Percentiles rank a stretch among this genome's conserved stretches.
Conservation (phyloP, 2,888 invertebrate genomes). For the Craniophora ligustri region DNA sequence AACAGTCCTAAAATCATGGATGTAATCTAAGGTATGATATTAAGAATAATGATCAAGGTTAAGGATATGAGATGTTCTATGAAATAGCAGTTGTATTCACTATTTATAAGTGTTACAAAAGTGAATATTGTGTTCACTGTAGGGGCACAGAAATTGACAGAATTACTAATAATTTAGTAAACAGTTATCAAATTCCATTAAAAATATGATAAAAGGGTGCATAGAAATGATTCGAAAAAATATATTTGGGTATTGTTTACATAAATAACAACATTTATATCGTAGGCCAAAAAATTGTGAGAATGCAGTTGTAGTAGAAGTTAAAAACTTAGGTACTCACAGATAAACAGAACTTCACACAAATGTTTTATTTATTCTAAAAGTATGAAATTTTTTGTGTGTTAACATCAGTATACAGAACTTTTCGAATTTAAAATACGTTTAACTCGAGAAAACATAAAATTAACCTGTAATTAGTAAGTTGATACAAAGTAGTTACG, state of each 20-base stretch:
- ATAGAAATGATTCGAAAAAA: too few relatives aligned
- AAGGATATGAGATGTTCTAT: too few relatives aligned
- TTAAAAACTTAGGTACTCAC: too few relatives aligned
- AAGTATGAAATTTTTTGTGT: background rate
- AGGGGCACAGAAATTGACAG: background rate
- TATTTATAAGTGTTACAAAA: background rate
- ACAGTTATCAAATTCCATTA: too few relatives aligned
- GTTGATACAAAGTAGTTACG: slow-evolving; percentile 23
- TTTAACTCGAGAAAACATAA: slow-evolving; percentile 7
- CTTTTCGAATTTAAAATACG: background rate
- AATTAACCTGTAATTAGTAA: slow-evolving; percentile 33
- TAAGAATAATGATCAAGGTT: too few relatives aligned
- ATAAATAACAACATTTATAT: background rate
- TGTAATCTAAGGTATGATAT: too few relatives aligned
- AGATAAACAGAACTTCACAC: background rate
- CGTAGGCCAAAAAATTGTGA: too few relatives aligned
- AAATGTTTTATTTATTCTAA: background rate
- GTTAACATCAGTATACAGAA: background rate
- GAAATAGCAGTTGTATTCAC: too few relatives aligned
- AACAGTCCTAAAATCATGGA: too few relatives aligned
- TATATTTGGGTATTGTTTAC: background rate
- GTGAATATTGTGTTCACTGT: background rate
- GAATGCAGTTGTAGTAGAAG: background rate
- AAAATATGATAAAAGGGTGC: too few relatives aligned
- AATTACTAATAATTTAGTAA: background rate